Conservation (phyloP, 2,113 vertebrate species). For the Bujurquina vittata region DNA sequence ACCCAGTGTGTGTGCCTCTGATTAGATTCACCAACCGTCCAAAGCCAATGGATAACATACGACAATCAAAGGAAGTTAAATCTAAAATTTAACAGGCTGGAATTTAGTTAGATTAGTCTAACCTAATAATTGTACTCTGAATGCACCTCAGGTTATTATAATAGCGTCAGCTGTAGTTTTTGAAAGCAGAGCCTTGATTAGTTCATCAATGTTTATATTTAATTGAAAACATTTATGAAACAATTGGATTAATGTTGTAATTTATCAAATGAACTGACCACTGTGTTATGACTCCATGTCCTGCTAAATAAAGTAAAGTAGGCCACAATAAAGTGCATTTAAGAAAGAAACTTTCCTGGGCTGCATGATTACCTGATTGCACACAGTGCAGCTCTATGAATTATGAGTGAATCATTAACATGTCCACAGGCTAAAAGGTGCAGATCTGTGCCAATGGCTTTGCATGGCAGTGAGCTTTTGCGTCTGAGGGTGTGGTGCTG, state of each 20-base stretch:
- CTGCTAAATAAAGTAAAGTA: neutral
- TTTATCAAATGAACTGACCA: neutral
- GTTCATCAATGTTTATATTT: neutral
- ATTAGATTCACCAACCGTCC: too few relatives aligned
- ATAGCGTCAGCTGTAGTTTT: too few relatives aligned
- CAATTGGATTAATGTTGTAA: neutral
- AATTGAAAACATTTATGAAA: neutral
- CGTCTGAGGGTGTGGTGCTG: constrained; percentile 37
- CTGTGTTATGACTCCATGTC: neutral
- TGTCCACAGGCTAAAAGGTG: neutral
- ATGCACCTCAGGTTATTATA: neutral
- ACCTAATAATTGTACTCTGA: too few relatives aligned
- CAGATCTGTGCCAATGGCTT: neutral
- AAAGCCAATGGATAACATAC: too few relatives aligned
- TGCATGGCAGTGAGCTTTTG: constrained; percentile 12
- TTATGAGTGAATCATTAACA: neutral
- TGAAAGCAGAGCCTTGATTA: neutral
- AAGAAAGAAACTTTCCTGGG: neutral
- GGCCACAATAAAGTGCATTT: neutral
- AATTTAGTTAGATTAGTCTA: too few relatives aligned
- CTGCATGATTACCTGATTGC: neutral
- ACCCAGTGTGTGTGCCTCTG: too few relatives aligned
- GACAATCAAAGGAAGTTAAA: too few relatives aligned
- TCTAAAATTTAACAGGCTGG: too few relatives aligned
- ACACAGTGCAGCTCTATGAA: neutral